Conservation (phyloP, 2,113 vertebrate species). For the Isichthys henryi region DNA sequence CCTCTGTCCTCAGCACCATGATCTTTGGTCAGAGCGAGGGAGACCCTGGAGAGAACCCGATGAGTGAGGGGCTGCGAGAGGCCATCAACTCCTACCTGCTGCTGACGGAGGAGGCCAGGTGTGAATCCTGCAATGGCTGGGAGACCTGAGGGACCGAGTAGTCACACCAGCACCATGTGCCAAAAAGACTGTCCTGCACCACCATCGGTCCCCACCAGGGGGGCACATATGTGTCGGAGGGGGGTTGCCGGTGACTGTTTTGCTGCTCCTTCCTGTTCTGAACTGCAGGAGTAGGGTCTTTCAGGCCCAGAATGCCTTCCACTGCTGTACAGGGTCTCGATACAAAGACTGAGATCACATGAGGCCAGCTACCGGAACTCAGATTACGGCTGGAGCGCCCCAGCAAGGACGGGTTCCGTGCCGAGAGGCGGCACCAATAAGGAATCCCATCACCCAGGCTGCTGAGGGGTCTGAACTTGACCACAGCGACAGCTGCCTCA, state of each 20-base stretch:
- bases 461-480: background rate
- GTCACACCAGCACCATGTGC: background rate
- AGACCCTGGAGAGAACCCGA: constrained; percentile 46
- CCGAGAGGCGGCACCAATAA: background rate
- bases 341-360: background rate
- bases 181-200: background rate
- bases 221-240: background rate
- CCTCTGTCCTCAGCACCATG: constrained; percentile 51
- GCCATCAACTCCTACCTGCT: constrained; percentile 75
- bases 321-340: background rate
- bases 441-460: background rate
- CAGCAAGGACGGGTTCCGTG: background rate
- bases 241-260: background rate
- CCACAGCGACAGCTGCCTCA: background rate
- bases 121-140: constrained; percentile 34
- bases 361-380: background rate
- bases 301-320: background rate
- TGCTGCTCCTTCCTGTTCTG: background rate
- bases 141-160: constrained; percentile 28
- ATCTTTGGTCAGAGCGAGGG: constrained; percentile 47
- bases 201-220: background rate
- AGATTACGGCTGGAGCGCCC: too few species aligned
- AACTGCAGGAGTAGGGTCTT: background rate
- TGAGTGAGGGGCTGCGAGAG: constrained; percentile 76
- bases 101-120: constrained; percentile 49